Evolutionary conservation across 2,797 vertebrate species (phyloP), one percentile per base, ranked within the genome.

Genomic region (Anniella stebbinsi): DNA sequence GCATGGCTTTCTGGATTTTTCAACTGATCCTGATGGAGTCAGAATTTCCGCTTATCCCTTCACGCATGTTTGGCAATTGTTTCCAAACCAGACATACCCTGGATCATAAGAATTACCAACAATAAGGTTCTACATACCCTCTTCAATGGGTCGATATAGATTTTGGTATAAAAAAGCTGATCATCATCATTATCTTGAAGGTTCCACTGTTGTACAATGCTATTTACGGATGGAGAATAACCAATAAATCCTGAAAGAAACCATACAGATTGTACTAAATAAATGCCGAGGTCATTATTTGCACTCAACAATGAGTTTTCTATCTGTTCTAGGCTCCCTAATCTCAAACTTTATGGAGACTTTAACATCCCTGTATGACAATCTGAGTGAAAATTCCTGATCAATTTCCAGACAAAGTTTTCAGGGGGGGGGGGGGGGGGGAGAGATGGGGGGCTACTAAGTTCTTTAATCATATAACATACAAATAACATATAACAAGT

Each of bases 171-270:
- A 96, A 99, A 99, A 73, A 99, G 98, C 95, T 99, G 99, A 96
- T 99, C 99, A n/a, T 99, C 99, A 48, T 99, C 99, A 84, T 98
- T 99, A 96, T 99, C 99, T 60, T 99, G 98, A 84, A 99, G 98
- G 94, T 98, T 96, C 99, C 99, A 99, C 77, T 99, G 98, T 36
- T 98, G 98, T 88, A 99, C 98, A 30, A 99, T 96, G 88, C 93
- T 97, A 94, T 98, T 97, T 94, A 99, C 87, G 93, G 97, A 97
- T 0, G 98, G 97, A 83, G 98, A 98, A 86, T 99, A 99, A 91
- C 99, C 99, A 88, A 99, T 98, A 95, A 99, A 98, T 95, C 99
- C 99, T 99, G 97, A 45, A 97, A 96, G 25, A 88, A 23, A 90
- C 25, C 11, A 91, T 28, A 63, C 17, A 92, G 6, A 89, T 2